phyloP scores from a whole-genome alignment of 2,113 vertebrate species.

The Cardinalis cardinalis region DNA sequence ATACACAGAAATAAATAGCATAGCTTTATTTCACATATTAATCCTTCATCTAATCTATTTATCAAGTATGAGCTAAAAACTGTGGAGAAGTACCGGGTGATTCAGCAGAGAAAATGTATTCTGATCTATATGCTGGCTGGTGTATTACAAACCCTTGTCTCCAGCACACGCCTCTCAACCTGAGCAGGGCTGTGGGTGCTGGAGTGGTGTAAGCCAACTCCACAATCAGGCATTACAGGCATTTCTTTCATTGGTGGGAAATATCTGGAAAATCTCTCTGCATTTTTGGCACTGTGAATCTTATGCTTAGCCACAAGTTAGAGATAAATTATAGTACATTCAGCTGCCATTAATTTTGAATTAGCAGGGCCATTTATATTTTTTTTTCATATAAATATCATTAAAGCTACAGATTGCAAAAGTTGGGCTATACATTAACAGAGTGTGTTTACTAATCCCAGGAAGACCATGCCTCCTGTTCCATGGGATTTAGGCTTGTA shows the following conservation, averaged over 20 bases:
- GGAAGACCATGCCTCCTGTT: conserved; percentile 13
- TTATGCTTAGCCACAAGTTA: conserved; percentile 37
- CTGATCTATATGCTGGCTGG: neutral
- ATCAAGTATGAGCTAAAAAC: neutral
- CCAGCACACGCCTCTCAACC: conserved; percentile 38
- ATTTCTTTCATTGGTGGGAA: conserved; percentile 76
- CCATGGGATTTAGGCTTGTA: conserved; percentile 22
- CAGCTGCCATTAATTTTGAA: conserved; percentile 14
- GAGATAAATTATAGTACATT: conserved; percentile 13
- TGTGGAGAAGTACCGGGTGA: neutral
- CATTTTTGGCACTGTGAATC: conserved; percentile 65
- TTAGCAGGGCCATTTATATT: neutral
- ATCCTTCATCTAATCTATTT: neutral
- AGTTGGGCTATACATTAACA: neutral
- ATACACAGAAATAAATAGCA: neutral
- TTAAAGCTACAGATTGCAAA: neutral
- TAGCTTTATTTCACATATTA: neutral
- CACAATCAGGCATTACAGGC: conserved; percentile 60
- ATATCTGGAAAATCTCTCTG: conserved; percentile 74
- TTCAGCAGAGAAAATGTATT: neutral
- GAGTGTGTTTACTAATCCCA: neutral
- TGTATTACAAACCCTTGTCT: neutral
- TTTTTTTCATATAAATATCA: neutral
- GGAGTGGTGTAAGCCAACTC: conserved; percentile 50
- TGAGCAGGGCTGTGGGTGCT: conserved; percentile 16